Base-by-base conservation (phyloP, 1,140 invertebrate species). In the Chrysopa pallens region DNA sequence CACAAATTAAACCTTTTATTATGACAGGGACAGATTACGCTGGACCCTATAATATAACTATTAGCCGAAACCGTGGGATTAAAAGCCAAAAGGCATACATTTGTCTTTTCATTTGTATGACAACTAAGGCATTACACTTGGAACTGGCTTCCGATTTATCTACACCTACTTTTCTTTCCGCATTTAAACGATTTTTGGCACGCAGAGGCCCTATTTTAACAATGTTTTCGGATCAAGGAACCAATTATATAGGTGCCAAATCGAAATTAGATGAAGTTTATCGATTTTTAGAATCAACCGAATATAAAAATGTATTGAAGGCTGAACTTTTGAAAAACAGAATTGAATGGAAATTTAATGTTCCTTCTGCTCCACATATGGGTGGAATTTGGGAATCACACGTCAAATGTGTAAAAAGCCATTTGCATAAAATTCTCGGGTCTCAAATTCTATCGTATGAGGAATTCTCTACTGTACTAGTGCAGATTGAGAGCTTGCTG, bases 301-400 rank as follows among this genome's bases (percentile, higher is more conserved):
- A 23, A 23, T 5, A 23, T 23, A 23, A 2, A 23, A 23, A 23
- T 5, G 17, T 23, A 3, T 23, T 23, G 17, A 23, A 23, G 17
- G 17, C 17, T 23, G 17, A 23, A 23, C 17, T 23, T 23, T 23
- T 23, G 17, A 23, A 23, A 23, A 23, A 23, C 17, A 23, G 5
- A 23, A 23, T 23, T 23, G 17, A 23, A 23, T 64, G 58, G 56
- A 38, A 56, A 12, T 60, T 64, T 44, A 57, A 58, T 43, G 58
- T 62, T 1, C 55, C 63, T 28, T n/a, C 38, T 6, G 52, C 59
- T 8, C 57, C 59, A 5, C 55, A 66, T 50, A 60, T 66, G 39
- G 62, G 63, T 15, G 63, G 63, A 14, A 12, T 60, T 9, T 63
- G 58, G 52, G 65, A 68, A 47, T 47, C 54, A 2, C 55, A 48